Evolutionary conservation across 2,888 invertebrate genomes (phyloP).

Genomic region (Lottia gigantea): DNA sequence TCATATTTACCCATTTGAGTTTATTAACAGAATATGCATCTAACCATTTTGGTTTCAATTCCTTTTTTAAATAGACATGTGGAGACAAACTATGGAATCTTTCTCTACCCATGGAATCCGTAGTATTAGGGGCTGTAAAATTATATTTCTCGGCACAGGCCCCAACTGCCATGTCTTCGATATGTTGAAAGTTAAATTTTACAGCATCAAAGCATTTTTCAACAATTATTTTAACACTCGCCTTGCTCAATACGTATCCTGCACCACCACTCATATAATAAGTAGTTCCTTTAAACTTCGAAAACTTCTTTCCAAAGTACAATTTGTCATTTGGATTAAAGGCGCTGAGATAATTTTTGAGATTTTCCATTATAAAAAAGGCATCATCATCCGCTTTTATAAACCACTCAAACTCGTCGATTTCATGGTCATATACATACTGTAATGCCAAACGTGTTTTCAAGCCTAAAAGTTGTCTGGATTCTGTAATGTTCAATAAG

Average conservation of each 20-base stretch:
- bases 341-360: background rate
- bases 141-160: background rate
- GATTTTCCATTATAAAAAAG: background rate
- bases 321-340: background rate
- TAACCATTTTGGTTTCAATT: background rate
- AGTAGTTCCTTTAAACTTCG: background rate
- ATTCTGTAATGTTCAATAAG: background rate
- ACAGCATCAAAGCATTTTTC: background rate
- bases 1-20: background rate
- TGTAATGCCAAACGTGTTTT: background rate
- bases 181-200: background rate
- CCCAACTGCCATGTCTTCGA: background rate
- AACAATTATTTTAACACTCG: background rate
- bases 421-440: background rate
- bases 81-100: background rate
- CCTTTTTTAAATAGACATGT: background rate
- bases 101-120: background rate
- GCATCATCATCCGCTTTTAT: background rate
- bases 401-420: background rate
- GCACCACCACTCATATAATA: constrained; percentile 1
- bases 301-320: background rate
- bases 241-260: background rate
- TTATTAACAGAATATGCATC: background rate
- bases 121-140: background rate
- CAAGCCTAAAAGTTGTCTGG: background rate